Evolutionary conservation across 2,113 vertebrate species (phyloP).

Genomic region (Hypanus sabinus): DNA sequence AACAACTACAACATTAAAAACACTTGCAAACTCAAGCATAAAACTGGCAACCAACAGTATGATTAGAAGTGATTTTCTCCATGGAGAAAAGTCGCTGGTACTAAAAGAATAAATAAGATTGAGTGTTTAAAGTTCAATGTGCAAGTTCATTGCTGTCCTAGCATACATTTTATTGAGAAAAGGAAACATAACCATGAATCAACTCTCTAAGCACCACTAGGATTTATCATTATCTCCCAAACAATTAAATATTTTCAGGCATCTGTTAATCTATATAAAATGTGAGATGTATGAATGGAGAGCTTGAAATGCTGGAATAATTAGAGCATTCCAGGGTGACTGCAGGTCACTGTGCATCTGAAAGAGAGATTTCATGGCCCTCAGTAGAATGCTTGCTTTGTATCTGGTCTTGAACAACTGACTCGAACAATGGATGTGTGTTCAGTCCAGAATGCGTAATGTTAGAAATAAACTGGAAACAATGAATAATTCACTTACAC

Average conservation of each 20-base stretch:
- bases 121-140: background rate
- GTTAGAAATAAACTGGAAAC: conserved; percentile 24
- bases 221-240: background rate
- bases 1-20: background rate
- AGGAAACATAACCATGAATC: background rate
- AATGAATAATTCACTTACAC: background rate
- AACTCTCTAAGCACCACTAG: background rate
- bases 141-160: background rate
- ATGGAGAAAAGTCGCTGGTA: background rate
- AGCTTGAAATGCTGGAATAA: conserved; percentile 26
- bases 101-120: background rate
- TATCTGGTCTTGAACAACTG: conserved; percentile 26
- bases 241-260: conserved; percentile 14
- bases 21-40: background rate
- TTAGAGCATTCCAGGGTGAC: conserved; percentile 6
- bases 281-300: background rate
- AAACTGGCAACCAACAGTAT: background rate
- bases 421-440: conserved; percentile 17
- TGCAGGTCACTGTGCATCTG: background rate
- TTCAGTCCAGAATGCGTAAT: conserved; percentile 18
- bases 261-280: background rate
- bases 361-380: conserved; percentile 29
- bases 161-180: conserved; percentile 5
- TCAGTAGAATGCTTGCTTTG: conserved; percentile 35
- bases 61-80: background rate